Evolutionary conservation across 1,140 invertebrate genomes (phyloP), one percentile per base, ranked within the genome.

Genomic region (Centruroides vittatus): DNA sequence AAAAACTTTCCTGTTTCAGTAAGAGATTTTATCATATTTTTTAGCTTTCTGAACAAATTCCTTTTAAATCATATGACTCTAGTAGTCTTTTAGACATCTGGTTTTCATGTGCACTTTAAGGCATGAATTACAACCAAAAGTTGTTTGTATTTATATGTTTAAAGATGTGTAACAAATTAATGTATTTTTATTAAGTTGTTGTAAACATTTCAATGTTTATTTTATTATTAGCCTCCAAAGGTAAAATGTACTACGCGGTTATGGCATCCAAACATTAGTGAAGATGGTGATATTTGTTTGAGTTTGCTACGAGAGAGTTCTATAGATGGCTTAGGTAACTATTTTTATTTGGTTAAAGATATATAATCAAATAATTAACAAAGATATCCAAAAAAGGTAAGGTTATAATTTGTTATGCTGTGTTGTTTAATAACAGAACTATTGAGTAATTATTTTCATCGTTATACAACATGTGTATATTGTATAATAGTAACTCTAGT

Each of bases 251-350:
- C 82, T 62, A 97, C 93, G 51, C 85, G 85, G 72, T 76, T 96
- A 13, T 97, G 91, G 90, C 93, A 97, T 80, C 93, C 93, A 51
- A 97, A 97, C 73, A 97, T 97, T 61, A 91, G 82, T 72, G 88
- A 93, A 74, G 86, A 89, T 69, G 93, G 93, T n/a, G 88, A 93
- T 68, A 88, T 98, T 51, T 98, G 93, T 75, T 74, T 98, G 48
- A 95, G 90, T 65, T 76, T 98, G 47, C 75, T 98, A 51, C 77
- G 93, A 66, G 85, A 91, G 74, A 93, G 86, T 71, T 93, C 90
- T 61, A 85, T 95, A 68, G 93, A 97, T 79, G 89, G 89, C 63
- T 80, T 93, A 71, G 92, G 78, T 77, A 67, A 66, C 51, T 53
- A 36, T 53, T 36, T 53, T 41, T 41, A 41, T 23, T 23, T 23